Conservation (phyloP, 92 coral and sea anemone species). For the Zoanthus solanderi region DNA sequence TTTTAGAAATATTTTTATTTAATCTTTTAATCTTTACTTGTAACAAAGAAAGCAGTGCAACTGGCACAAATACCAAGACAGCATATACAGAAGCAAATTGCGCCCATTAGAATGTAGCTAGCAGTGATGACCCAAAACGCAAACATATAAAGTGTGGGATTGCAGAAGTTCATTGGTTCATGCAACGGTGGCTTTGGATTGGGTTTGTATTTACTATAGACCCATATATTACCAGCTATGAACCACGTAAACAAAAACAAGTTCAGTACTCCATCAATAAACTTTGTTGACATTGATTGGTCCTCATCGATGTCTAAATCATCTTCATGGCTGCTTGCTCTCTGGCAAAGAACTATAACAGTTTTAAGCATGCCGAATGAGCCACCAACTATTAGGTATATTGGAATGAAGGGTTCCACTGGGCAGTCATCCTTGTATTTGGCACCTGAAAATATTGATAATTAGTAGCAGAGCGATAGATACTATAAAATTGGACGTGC, state of each 20-base stretch:
- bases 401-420: constrained; percentile 97
- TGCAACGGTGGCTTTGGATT: constrained; percentile 86
- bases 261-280: constrained; percentile 95
- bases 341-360: constrained; percentile 86
- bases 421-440: constrained; percentile 97
- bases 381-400: constrained; percentile 97
- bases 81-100: constrained; percentile 98
- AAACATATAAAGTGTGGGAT: constrained; percentile 97
- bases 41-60: constrained; percentile 98
- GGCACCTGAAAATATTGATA: constrained; percentile 69
- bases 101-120: constrained; percentile 98
- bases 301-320: constrained; percentile 91
- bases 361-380: constrained; percentile 99
- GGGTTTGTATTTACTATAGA: constrained; percentile 93
- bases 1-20: too few species aligned
- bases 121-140: constrained; percentile 99
- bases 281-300: constrained; percentile 98
- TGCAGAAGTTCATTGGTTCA: constrained; percentile 91
- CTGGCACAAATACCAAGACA: constrained; percentile 98
- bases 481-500: too few species aligned
- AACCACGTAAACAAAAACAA: constrained; percentile 98
- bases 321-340: constrained; percentile 89
- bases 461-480: too few species aligned
- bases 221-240: constrained; percentile 99
- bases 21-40: constrained; percentile 78